Percentiles rank a stretch among this genome's conserved stretches.
Conservation (phyloP, 2,888 invertebrate species). For the Endotricha flammealis region DNA sequence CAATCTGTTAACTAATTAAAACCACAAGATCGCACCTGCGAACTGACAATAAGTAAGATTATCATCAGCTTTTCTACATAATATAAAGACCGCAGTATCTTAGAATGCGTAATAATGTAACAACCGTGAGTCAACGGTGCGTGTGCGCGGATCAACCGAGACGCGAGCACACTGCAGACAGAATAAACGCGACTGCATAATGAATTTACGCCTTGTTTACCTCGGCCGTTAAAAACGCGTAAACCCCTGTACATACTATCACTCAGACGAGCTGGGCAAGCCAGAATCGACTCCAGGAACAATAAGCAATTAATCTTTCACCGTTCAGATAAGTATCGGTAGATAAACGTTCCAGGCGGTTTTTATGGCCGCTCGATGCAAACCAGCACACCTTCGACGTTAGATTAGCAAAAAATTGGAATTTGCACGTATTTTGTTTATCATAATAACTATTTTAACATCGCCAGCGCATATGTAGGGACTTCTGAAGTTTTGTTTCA, state of each 20-base stretch:
- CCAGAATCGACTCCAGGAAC: conserved; percentile 36
- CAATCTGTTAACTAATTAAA: conserved; percentile 7
- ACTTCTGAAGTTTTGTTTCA: neutral
- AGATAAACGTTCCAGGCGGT: conserved; percentile 56
- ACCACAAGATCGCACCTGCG: conserved; percentile 11
- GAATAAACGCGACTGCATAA: conserved; percentile 53
- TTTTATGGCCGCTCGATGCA: conserved; percentile 48
- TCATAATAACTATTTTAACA: too few relatives aligned
- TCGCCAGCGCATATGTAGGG: neutral
- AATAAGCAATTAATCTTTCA: conserved; percentile 65
- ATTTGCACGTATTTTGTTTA: conserved; percentile 31
- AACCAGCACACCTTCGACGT: conserved; percentile 50
- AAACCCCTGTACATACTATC: conserved; percentile 30
- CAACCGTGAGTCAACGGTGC: conserved; percentile 18
- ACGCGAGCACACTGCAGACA: conserved; percentile 52
- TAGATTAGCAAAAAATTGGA: conserved; percentile 47
- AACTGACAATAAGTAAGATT: conserved; percentile 13
- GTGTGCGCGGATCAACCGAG: conserved; percentile 45
- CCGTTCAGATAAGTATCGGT: conserved; percentile 52
- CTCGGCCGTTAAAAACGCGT: conserved; percentile 54
- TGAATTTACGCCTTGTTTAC: conserved; percentile 52
- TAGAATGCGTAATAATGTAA: conserved; percentile 1
- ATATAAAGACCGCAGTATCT: conserved; percentile 21
- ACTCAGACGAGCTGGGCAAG: conserved; percentile 7
- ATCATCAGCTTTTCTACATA: conserved; percentile 47